Evolutionary conservation across 2,888 invertebrate genomes (phyloP).

Genomic region (Tipula unca): DNA sequence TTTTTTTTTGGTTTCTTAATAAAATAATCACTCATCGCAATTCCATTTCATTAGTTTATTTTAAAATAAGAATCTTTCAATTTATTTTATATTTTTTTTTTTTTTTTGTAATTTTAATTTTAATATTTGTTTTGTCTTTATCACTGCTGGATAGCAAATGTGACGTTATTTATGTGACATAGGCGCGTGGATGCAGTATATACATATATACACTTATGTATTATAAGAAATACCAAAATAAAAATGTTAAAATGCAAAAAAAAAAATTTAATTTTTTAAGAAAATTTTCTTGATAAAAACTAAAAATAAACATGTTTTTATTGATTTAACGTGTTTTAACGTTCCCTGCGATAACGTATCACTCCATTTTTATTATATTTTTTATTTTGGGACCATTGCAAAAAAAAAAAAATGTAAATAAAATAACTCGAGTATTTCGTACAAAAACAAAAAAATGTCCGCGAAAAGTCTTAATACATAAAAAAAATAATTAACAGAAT

Average conservation of each 20-base stretch:
- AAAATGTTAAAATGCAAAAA: background rate
- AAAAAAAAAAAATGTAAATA: background rate
- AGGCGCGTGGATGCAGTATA: background rate
- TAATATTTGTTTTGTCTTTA: background rate
- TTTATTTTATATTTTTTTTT: background rate
- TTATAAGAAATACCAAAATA: background rate
- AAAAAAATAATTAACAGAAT: background rate
- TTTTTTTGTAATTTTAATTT: background rate
- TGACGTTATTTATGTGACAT: conserved; percentile 1
- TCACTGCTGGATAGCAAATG: background rate
- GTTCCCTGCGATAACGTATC: background rate
- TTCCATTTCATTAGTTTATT: background rate
- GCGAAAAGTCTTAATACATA: background rate
- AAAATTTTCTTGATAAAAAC: background rate
- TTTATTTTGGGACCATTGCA: background rate
- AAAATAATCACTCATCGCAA: background rate
- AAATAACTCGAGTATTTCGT: too few relatives aligned
- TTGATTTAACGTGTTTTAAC: conserved; percentile 8
- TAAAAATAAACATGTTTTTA: background rate
- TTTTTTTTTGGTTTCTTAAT: background rate
- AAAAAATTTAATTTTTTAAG: background rate
- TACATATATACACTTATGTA: too few relatives aligned
- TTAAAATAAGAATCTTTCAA: background rate
- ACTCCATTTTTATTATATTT: background rate
- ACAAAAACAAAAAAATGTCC: background rate